Percentiles rank a stretch among this genome's conserved stretches.
Conservation (phyloP, 2,797 vertebrate genomes). For the Sylvia borin region DNA sequence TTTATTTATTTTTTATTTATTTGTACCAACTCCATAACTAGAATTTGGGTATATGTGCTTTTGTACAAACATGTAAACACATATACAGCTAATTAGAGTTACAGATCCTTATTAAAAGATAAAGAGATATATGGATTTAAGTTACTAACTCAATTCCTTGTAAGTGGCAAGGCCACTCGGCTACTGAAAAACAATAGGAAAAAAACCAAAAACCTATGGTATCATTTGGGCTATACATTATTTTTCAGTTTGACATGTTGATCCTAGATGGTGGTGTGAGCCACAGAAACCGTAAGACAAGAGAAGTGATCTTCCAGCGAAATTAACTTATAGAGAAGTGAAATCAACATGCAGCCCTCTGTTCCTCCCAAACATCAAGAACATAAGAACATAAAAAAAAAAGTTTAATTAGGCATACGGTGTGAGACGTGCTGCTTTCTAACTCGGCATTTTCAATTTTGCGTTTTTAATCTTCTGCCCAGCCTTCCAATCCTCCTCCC, state of each 20-base stretch:
- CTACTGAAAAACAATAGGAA: not conserved
- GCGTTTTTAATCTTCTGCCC: not conserved
- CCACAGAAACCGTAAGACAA: not conserved
- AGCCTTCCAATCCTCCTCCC: not conserved
- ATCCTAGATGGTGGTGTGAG: not conserved
- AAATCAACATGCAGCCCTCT: not conserved
- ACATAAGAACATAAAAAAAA: too few relatives aligned
- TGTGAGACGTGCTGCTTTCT: not conserved
- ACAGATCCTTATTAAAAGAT: not conserved
- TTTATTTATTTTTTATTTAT: not conserved
- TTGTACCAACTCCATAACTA: not conserved
- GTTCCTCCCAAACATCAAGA: not conserved
- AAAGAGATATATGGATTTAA: not conserved
- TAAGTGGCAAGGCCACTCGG: not conserved
- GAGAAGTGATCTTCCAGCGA: not conserved
- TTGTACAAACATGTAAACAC: fast-evolving
- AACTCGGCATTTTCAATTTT: not conserved
- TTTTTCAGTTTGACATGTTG: not conserved
- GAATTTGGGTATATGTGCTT: not conserved
- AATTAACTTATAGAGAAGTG: not conserved
- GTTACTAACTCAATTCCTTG: not conserved
- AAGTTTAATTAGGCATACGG: not conserved
- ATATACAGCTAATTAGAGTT: not conserved
- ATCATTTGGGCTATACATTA: not conserved
- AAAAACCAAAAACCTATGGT: not conserved